Base-by-base conservation (phyloP, 2,888 invertebrate genomes). In the Drosophila siamana region DNA sequence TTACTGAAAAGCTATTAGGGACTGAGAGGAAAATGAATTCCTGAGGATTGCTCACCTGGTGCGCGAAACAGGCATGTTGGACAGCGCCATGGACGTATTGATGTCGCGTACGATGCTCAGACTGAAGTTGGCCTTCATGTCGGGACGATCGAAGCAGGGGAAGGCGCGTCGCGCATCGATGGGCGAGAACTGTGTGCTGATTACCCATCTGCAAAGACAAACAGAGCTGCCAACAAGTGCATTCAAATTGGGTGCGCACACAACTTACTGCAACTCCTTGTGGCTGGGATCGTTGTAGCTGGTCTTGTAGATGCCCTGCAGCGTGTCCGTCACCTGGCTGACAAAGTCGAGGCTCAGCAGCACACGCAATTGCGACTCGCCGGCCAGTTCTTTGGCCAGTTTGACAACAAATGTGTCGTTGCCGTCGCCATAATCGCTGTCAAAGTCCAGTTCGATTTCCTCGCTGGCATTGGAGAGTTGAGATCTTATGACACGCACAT, bases 111-210 rank as follows among this genome's bases (percentile, higher is more conserved):
- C 93, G 51, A 97, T 94, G 55, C 94, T 94, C 22, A 98, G 93
- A 6, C 93, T 93, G 74, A 97, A 97, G 30, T 92, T 94, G 0
- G 97, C 96, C 90, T 97, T 97, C 88, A 96, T 95, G 13, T 94
- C 93, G 1, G 97, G 97, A 77, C 97, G 97, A 86, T 98, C 98
- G 86, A 97, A 96, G 90, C 97, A 97, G 5, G 97, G 97, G 89
- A 97, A 97, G 0, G 96, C 97, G 84, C 95, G 93, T 40, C 97
- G 94, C 0, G 97, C 97, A 83, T 96, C 95, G 0, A 95, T 95
- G 0, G 96, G 95, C 69, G 97, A 95, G 88, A 97, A 96, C 86
- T 97, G 97, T 0, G 97, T 97, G 5, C 95, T 94, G 1, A 94
- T 95, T 91, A 97, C 93, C 95, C 95, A 95, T 89, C 96, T 97